phyloP scores from a whole-genome alignment of 2,888 invertebrate species.

The Drosophila meridionalis region DNA sequence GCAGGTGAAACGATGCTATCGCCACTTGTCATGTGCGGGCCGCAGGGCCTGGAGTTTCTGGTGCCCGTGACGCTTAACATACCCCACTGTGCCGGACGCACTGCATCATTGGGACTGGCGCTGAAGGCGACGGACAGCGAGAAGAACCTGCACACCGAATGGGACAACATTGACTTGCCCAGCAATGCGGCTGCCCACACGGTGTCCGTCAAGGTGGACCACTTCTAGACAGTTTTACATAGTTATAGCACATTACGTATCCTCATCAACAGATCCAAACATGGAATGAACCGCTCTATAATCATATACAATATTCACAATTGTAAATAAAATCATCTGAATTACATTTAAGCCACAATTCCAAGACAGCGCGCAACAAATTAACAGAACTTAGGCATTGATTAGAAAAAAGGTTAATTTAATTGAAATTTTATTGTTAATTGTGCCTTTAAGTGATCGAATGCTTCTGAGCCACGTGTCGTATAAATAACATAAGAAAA shows the following conservation, averaged over 20 bases:
- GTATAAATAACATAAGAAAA: slow-evolving; percentile 28
- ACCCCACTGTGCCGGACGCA: slow-evolving; percentile 93
- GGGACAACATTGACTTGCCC: slow-evolving; percentile 94
- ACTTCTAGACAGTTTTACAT: slow-evolving; percentile 87
- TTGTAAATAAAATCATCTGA: slow-evolving; percentile 64
- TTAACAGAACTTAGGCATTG: slow-evolving; percentile 43
- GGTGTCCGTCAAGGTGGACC: slow-evolving; percentile 96
- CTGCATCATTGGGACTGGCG: slow-evolving; percentile 91
- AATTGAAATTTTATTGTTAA: slow-evolving; percentile 67
- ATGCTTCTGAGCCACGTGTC: slow-evolving; percentile 49
- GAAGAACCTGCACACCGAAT: slow-evolving; percentile 92
- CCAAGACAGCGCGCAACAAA: slow-evolving; percentile 51
- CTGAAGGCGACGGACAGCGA: slow-evolving; percentile 93
- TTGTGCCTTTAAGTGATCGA: slow-evolving; percentile 73
- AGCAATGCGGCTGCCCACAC: slow-evolving; percentile 93
- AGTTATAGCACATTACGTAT: slow-evolving; percentile 41
- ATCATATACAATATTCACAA: slow-evolving; percentile 28
- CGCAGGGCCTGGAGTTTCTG: slow-evolving; percentile 95
- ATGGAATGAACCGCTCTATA: slow-evolving; percentile 17
- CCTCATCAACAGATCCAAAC: slow-evolving; percentile 20
- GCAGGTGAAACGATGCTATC: slow-evolving; percentile 97
- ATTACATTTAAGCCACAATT: slow-evolving; percentile 49
- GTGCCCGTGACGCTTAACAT: slow-evolving; percentile 95
- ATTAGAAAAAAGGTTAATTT: slow-evolving; percentile 47
- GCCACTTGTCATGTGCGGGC: slow-evolving; percentile 98